Base-by-base conservation (phyloP, 2,113 vertebrate genomes). In the Electrona antarctica region DNA sequence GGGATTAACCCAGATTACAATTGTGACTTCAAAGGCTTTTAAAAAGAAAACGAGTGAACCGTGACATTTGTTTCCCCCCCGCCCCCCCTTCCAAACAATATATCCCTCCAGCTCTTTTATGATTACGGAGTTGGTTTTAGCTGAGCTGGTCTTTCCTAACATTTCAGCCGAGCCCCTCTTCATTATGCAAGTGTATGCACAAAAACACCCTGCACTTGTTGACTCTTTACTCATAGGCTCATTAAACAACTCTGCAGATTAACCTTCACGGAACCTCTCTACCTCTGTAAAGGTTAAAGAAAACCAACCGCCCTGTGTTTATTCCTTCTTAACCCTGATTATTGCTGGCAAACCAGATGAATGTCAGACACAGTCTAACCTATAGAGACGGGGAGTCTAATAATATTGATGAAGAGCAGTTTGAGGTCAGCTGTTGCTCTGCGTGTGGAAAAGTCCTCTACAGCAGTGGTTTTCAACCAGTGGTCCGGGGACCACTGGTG, bases 321-420 rank as follows among this genome's bases (percentile, higher is more conserved):
- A 69, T 84, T 88, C 64, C 63, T 29, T 82, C 21, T 86, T 89
- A 41, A 41, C 33, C 33, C 33, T 41, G 74, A 85, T 80, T 80
- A 77, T 71, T 70, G 67, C 65, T 55, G 46, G 60, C 76, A 80
- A 79, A 78, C 62, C 71, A 69, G 48, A 73, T 41, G 64, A 76
- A 67, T 80, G 41, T 41, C 21, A 45, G 60, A 73, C 50, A 73
- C 82, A 60, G 33, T 10, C 13, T 69, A 72, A 74, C 82, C 81
- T 66, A 78, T 69, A 75, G 69, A 76, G 49, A 57, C 61, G 58
- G n/a, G 56, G 64, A 78, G 67, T 69, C 69, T 60, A 5, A 64
- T 65, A 51, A 15, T 56, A 49, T 63, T 50, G 57, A 59, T 46
- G 79, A 61, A n/a, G 48, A 76, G 74, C 13, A 58, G 59, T 33